Percentiles rank a stretch among this genome's conserved stretches.
These are phyloP conservation scores for Spodoptera litura DNA, from an alignment of 1,140 invertebrate species.

Conservation along the genomic window DNA sequence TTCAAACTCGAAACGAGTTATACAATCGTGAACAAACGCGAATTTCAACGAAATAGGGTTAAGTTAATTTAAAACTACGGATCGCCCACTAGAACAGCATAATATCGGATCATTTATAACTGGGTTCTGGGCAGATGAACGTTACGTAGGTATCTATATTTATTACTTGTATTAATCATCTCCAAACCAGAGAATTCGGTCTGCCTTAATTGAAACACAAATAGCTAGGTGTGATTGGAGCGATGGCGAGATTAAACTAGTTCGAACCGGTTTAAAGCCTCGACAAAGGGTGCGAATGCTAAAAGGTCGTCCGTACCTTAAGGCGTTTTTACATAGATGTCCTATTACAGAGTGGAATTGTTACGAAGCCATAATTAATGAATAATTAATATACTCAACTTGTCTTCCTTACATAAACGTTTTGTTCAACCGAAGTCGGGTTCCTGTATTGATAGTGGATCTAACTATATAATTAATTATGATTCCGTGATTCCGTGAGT, in stretches of 20 bases:
- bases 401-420: conserved; percentile 15
- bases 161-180: conserved; percentile 69
- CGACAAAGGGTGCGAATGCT: conserved; percentile 64
- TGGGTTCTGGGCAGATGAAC: conserved; percentile 10
- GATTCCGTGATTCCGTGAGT: neutral
- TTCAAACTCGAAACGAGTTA: conserved; percentile 44
- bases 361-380: conserved; percentile 40
- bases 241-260: conserved; percentile 69
- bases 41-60: conserved; percentile 43
- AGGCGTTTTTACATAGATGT: conserved; percentile 52
- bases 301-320: conserved; percentile 51
- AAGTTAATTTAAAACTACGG: conserved; percentile 44
- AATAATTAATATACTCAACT: conserved; percentile 30
- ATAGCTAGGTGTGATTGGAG: conserved; percentile 76
- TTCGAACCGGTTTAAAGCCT: conserved; percentile 59
- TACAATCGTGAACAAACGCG: conserved; percentile 39
- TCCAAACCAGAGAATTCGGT: conserved; percentile 69
- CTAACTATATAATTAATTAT: conserved; percentile 12
- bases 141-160: conserved; percentile 15
- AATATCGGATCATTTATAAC: conserved; percentile 23
- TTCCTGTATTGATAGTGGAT: conserved; percentile 7
- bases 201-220: conserved; percentile 81
- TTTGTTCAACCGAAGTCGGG: conserved; percentile 4
- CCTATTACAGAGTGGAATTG: neutral
- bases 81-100: conserved; percentile 11